Conservation (phyloP, 2,888 invertebrate species). For the Tyria jacobaeae region DNA sequence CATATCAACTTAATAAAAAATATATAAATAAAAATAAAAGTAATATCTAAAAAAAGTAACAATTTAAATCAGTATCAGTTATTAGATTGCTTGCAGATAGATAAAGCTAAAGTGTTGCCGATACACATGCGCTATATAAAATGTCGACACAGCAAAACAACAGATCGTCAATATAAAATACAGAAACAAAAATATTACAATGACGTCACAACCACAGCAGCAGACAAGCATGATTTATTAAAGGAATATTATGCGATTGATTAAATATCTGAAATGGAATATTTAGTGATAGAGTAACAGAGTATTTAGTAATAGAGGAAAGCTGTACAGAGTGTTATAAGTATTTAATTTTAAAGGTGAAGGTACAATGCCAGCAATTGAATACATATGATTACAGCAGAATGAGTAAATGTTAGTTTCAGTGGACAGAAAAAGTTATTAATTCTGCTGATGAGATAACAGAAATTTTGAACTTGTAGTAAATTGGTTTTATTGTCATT, state of each 20-base stretch:
- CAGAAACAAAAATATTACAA: conserved; percentile 10
- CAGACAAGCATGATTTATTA: conserved; percentile 6
- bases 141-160: conserved; percentile 8
- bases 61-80: too few relatives aligned
- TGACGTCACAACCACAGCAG: neutral
- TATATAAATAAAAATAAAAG: conserved; percentile 1
- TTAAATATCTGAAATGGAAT: neutral
- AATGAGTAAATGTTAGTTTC: neutral
- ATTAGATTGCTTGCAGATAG: neutral
- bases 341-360: neutral
- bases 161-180: conserved; percentile 6
- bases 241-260: neutral
- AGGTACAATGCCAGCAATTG: neutral
- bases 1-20: neutral
- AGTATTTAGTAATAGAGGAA: neutral
- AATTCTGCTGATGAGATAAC: neutral
- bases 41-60: neutral
- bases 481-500: neutral
- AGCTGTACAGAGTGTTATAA: neutral
- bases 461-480: neutral
- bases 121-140: neutral
- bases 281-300: neutral
- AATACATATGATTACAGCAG: neutral
- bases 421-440: neutral
- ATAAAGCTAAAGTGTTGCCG: neutral